Conservation (phyloP, 1,140 invertebrate genomes). For the Drosophila sp. region DNA sequence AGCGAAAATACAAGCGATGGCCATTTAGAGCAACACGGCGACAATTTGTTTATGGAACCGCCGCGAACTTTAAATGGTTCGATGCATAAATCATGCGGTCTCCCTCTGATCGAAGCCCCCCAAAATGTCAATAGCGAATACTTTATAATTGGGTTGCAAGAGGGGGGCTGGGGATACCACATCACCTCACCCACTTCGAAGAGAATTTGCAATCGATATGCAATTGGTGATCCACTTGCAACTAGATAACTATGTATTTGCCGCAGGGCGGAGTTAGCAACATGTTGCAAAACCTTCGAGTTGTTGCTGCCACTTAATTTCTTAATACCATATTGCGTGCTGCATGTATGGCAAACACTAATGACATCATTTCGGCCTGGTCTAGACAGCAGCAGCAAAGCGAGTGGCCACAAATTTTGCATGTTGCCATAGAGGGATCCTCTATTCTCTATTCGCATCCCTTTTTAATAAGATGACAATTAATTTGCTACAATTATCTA, state of each 20-base stretch:
- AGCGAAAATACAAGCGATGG: slow-evolving; percentile 42
- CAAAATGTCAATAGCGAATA: slow-evolving; percentile 70
- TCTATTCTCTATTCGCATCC: neutral
- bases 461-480: neutral
- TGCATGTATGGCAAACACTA: slow-evolving; percentile 39
- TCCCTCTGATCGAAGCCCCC: slow-evolving; percentile 41
- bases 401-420: neutral
- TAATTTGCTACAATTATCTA: neutral
- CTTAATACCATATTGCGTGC: slow-evolving; percentile 69
- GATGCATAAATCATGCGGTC: slow-evolving; percentile 74
- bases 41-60: slow-evolving; percentile 81
- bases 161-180: neutral
- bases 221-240: slow-evolving; percentile 64
- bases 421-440: neutral
- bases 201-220: slow-evolving; percentile 43
- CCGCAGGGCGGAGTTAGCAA: slow-evolving; percentile 54
- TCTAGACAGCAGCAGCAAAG: slow-evolving; percentile 46
- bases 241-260: slow-evolving; percentile 54
- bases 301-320: slow-evolving; percentile 74
- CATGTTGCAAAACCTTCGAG: slow-evolving; percentile 56
- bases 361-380: slow-evolving; percentile 68
- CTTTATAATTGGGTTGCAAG: slow-evolving; percentile 65
- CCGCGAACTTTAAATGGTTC: slow-evolving; percentile 73
- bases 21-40: slow-evolving; percentile 75
- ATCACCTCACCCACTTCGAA: slow-evolving; percentile 35